phyloP scores from a whole-genome alignment of 1,140 invertebrate genomes.

The Phortica variegata region DNA sequence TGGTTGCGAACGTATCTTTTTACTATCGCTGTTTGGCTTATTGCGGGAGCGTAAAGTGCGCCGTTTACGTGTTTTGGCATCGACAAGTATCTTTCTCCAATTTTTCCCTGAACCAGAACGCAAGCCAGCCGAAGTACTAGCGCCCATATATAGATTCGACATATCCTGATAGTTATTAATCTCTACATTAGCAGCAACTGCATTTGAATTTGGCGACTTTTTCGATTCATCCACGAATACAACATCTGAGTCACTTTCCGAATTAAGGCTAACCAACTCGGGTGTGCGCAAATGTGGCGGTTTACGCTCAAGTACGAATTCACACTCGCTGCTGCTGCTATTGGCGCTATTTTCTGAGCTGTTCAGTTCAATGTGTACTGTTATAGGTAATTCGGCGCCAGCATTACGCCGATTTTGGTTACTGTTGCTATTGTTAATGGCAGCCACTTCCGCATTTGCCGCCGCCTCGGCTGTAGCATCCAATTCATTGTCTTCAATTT shows the following conservation, averaged over 20 bases:
- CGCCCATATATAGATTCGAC: constrained; percentile 37
- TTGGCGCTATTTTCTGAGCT: constrained; percentile 28
- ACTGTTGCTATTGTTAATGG: constrained; percentile 29
- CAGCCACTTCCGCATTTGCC: constrained; percentile 41
- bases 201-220: not conserved
- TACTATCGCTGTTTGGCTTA: not conserved
- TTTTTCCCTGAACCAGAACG: constrained; percentile 31
- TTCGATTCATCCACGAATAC: constrained; percentile 57
- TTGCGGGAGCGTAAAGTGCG: not conserved
- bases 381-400: constrained; percentile 33
- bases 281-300: constrained; percentile 63
- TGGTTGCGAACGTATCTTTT: too few relatives aligned
- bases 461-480: constrained; percentile 28
- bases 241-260: constrained; percentile 62
- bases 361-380: constrained; percentile 42
- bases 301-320: constrained; percentile 57
- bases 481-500: constrained; percentile 30
- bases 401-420: constrained; percentile 25
- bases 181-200: not conserved
- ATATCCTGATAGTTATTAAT: too few relatives aligned
- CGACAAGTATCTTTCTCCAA: constrained; percentile 31
- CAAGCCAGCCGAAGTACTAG: constrained; percentile 44
- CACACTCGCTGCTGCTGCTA: constrained; percentile 35
- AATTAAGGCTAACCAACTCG: constrained; percentile 61
- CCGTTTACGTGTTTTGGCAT: constrained; percentile 1